These are phyloP conservation scores for Drosophila nasuta DNA, from an alignment of 1,140 invertebrate species.

Conservation along the genomic window DNA sequence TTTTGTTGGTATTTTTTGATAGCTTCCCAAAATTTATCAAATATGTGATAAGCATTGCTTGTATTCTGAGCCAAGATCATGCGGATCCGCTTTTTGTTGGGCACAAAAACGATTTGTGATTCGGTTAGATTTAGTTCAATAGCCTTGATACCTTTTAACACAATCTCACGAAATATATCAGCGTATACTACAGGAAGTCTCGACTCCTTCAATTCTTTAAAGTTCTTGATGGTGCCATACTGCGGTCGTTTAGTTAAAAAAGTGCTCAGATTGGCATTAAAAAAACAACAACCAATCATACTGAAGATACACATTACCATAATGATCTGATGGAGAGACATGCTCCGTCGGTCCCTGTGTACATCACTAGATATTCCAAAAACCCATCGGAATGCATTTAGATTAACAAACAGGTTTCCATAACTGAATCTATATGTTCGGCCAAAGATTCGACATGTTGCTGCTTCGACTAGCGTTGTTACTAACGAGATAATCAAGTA, in stretches of 20 bases:
- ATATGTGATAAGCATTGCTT: constrained; percentile 1
- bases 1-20: not conserved
- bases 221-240: constrained; percentile 6
- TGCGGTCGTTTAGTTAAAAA: constrained; percentile 33
- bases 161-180: not conserved
- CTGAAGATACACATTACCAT: constrained; percentile 56
- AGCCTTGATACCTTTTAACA: too few relatives aligned
- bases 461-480: constrained; percentile 23
- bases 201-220: constrained; percentile 26
- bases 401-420: constrained; percentile 34
- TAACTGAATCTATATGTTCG: not conserved
- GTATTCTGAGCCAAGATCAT: not conserved
- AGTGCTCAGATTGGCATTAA: constrained; percentile 53
- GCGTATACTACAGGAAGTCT: not conserved
- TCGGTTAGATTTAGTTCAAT: not conserved
- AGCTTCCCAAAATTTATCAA: not conserved
- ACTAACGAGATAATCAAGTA: constrained; percentile 37
- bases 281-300: constrained; percentile 41
- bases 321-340: constrained; percentile 32
- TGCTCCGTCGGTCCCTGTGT: not conserved
- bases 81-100: not conserved
- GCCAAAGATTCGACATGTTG: not conserved
- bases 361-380: constrained; percentile 34
- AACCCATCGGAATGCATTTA: constrained; percentile 28
- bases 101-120: not conserved